Conservation (phyloP, 2,797 vertebrate genomes). For the Bradypodion pumilum region DNA sequence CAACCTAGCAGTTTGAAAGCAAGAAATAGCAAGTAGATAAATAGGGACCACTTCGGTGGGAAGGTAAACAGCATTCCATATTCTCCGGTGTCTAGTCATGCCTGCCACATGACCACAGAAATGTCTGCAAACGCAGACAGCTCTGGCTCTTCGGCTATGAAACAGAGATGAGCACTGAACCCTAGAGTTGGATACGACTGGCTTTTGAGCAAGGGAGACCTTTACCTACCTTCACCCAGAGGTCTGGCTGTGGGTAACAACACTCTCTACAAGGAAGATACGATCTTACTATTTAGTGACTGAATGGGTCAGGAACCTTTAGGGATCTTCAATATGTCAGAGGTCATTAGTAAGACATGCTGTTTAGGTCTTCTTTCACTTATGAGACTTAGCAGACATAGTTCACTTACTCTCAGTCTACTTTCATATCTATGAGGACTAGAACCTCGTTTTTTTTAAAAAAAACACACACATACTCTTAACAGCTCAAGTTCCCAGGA, state of each 20-base stretch:
- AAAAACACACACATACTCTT: neutral
- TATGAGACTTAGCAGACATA: neutral
- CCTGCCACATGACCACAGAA: too few relatives aligned
- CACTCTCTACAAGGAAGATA: neutral
- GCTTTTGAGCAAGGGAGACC: too few relatives aligned
- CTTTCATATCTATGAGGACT: neutral
- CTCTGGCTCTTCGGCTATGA: too few relatives aligned
- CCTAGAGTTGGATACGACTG: too few relatives aligned
- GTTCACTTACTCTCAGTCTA: neutral
- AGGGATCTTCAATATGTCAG: neutral
- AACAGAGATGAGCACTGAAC: too few relatives aligned
- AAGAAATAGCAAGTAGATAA: too few relatives aligned
- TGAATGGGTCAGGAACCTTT: neutral
- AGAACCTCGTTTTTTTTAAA: neutral
- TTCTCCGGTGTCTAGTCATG: too few relatives aligned
- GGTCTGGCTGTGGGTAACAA: neutral
- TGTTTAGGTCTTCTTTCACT: too few relatives aligned
- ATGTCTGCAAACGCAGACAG: too few relatives aligned
- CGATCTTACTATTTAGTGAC: neutral
- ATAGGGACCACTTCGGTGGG: too few relatives aligned
- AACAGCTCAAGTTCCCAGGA: neutral
- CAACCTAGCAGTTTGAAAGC: too few relatives aligned
- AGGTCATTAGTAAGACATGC: neutral
- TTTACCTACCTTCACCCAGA: neutral
- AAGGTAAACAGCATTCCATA: too few relatives aligned